These are phyloP conservation scores for Pseudolycoriella hygida DNA, from an alignment of 2,888 invertebrate species.

Conservation along the genomic window DNA sequence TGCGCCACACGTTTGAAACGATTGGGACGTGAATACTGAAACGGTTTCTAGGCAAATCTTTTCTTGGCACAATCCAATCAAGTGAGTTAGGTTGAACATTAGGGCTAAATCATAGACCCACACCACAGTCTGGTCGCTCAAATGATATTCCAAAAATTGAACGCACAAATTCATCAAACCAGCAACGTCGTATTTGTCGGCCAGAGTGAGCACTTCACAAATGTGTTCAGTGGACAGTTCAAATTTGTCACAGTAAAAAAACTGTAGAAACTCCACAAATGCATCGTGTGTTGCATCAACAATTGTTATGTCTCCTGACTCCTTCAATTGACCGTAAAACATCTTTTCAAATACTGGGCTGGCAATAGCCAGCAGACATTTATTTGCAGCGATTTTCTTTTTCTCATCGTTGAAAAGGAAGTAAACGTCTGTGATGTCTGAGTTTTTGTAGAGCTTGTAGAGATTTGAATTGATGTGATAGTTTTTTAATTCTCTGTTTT, in stretches of 20 bases:
- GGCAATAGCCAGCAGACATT: constrained; percentile 4
- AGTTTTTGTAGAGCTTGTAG: constrained; percentile 1
- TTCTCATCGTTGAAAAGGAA: constrained; percentile 3
- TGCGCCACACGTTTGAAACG: not conserved
- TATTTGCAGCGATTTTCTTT: not conserved
- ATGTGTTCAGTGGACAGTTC: not conserved
- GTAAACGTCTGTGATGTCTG: constrained; percentile 2
- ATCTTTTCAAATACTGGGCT: constrained; percentile 5
- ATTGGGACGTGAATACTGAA: not conserved
- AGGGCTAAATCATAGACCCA: constrained; percentile 5
- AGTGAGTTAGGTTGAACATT: constrained; percentile 1
- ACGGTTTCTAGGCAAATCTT: constrained; percentile 5
- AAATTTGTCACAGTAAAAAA: constrained; percentile 5
- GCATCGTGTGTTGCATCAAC: constrained; percentile 6
- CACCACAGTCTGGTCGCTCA: not conserved
- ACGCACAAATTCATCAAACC: constrained; percentile 4
- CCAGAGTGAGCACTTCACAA: constrained; percentile 4
- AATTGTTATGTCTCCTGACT: constrained; percentile 2
- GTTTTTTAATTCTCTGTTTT: constrained; percentile 1
- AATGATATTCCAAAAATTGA: not conserved
- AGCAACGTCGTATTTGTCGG: constrained; percentile 6
- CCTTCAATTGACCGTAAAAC: constrained; percentile 5
- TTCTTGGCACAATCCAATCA: constrained; percentile 4
- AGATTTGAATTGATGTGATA: constrained; percentile 2
- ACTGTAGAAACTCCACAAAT: constrained; percentile 4